Evolutionary conservation across 2,113 vertebrate species (phyloP).

Genomic region (Megaleporinus macrocephalus): DNA sequence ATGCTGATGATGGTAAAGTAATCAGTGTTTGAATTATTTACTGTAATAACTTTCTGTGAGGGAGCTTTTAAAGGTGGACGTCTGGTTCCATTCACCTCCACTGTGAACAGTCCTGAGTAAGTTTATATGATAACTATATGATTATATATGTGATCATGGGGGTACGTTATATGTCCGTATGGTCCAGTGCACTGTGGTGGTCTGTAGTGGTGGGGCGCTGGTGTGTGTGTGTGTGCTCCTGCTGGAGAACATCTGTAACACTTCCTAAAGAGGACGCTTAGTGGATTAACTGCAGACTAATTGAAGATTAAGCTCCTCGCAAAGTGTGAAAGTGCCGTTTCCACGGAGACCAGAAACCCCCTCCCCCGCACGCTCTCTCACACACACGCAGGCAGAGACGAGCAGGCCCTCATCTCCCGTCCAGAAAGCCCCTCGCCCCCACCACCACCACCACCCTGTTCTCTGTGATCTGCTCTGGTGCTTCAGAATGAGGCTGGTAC

Average conservation of each 20-base stretch:
- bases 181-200: too few species aligned
- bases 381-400: not conserved
- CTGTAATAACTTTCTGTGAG: too few species aligned
- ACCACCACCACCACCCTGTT: not conserved
- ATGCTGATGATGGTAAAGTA: too few species aligned
- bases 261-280: slow-evolving; percentile 48
- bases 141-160: too few species aligned
- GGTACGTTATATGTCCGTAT: too few species aligned
- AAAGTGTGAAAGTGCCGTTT: slow-evolving; percentile 47
- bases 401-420: not conserved
- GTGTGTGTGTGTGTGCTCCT: not conserved
- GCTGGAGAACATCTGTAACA: slow-evolving; percentile 59
- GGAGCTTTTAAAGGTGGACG: too few species aligned
- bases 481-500: not conserved
- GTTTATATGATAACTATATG: too few species aligned
- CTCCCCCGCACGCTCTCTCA: not conserved
- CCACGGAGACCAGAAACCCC: slow-evolving; percentile 7
- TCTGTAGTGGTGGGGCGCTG: not conserved
- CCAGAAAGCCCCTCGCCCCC: not conserved
- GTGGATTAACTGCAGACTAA: slow-evolving; percentile 53
- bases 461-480: not conserved
- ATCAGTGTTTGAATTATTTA: too few species aligned
- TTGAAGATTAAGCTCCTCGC: slow-evolving; percentile 49
- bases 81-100: too few species aligned
- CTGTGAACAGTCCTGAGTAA: too few species aligned